A percentile compares a stretch with the other conserved stretches of the same genome.
phyloP scores from a whole-genome alignment of 53 echinoderm and acorn worm genomes.

The Glandiceps talaboti region DNA sequence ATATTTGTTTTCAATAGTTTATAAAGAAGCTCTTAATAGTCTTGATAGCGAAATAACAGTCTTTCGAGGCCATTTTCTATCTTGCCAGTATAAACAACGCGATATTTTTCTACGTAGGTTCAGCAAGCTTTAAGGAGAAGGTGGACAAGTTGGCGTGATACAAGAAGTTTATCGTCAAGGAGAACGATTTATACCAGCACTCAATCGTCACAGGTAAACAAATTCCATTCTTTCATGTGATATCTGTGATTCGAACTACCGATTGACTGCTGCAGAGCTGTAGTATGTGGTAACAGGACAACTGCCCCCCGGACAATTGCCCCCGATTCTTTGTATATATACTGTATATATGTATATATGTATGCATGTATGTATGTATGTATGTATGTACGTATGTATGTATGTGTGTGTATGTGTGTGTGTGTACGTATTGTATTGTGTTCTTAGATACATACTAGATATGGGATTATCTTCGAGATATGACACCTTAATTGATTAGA shows the following conservation, averaged over 20 bases:
- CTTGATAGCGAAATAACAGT: no score
- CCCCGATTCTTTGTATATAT: no score
- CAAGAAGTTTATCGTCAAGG: slow-evolving; percentile 35
- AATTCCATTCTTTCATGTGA: background rate
- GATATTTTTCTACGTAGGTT: slow-evolving; percentile 24
- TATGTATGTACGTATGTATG: background rate
- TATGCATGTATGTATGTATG: background rate
- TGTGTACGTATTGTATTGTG: background rate
- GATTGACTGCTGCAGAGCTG: background rate
- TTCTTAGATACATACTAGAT: no score
- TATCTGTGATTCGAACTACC: background rate
- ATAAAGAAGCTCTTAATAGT: no score
- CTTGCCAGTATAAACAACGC: background rate
- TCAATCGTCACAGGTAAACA: background rate
- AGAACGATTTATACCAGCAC: background rate
- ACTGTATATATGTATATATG: background rate
- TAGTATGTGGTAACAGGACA: background rate
- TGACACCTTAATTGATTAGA: no score
- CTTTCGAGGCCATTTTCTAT: no score
- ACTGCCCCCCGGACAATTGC: no score
- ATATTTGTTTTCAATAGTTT: no score
- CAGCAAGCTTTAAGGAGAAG: slow-evolving; percentile 44
- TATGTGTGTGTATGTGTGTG: background rate
- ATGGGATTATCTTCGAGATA: no score
- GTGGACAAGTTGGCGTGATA: slow-evolving; percentile 70